Base-by-base conservation (phyloP, 1,140 invertebrate species). In the Trichonephila clavipes region DNA sequence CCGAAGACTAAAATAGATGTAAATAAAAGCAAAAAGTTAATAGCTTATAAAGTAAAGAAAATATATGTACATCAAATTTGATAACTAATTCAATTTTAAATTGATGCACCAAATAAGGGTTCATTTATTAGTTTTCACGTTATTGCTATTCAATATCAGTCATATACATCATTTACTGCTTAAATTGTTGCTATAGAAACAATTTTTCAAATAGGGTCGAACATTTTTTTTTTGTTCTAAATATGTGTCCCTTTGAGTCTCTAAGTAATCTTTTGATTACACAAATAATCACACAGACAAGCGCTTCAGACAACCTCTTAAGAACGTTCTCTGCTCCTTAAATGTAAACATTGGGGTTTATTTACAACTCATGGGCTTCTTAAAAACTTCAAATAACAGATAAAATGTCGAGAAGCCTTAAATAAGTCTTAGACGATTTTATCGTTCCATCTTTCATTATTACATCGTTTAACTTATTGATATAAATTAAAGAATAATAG, bases 301-400 rank as follows among this genome's bases (percentile, higher is more conserved):
- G 24, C 28, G 18, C 34, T 69, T 77, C 18, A 34, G 72, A 77
- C 62, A 34, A 77, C 16, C 66, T 34, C 24, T 77, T 34, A 40
- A 40, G 34, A 28, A 6, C 12, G 72, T 40, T 77, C 14, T 77
- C 28, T 40, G 62, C 62, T 64, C 62, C 62, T 21, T 19, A 19
- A 77, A 61, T 85, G 58, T 85, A 85, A 85, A 61, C 83, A 85
- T n/a, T 85, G 44, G 14, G 18, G 83, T 85, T 85, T 85, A 85
- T 85, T 85, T 59, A 61, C 83, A n/a, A n/a, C n/a, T 8, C 58
- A 19, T 85, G 83, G 83, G 58, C 58, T 58, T 85, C 83, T 85
- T n/a, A 59, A n/a, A 77, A 85, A 24, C 51, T 59, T 61, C 24
- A 61, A 61, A 59, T 12, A 85, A 12, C 58, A 59, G 83, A 85